Base-by-base conservation (phyloP, 2,113 vertebrate genomes). In the Microcebus lehilahytsara region DNA sequence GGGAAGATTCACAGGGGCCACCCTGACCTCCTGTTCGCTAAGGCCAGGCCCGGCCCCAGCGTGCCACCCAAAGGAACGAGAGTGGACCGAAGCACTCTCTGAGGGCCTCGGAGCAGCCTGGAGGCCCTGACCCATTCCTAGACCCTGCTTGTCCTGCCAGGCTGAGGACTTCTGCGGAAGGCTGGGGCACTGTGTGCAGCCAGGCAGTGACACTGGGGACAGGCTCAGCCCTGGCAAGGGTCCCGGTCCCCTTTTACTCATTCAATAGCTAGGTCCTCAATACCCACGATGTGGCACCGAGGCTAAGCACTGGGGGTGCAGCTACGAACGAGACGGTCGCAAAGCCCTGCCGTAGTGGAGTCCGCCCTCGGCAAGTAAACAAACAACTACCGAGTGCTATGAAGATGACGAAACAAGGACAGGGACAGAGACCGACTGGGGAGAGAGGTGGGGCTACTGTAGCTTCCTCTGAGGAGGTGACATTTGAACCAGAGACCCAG, bases 11-110 rank as follows among this genome's bases (percentile, higher is more conserved):
- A 46, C 37, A 30, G 16, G 11, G 66, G 58, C 7, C 84, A 60
- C 40, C 30, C 3, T 56, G 67, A 37, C 34, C 77, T 30, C 37
- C 77, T 46, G 42, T 19, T 77, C 80, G 67, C 67, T 27, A 12
- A 37, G 19, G 27, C 40, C 42, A 81, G 66, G 49, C 13, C n/a
- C 20, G 11, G 40, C 19, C 40, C 78, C 60, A 71, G 12, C 34
- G n/a, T 74, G 32, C 67, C 11, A 14, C 14, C 49, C 72, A 6
- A 56, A 46, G 32, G 91, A 83, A 60, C 46, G 19, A 34, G 40
- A 74, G 30, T 3, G 40, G 58, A 27, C 32, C 5, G 5, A 2
- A 0, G 7, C 37, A 25, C 51, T 64, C 3, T 6, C 3, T 6
- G 3, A 17, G 49, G 79, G 51, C 13, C 56, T 67, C 42, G 14